These are phyloP conservation scores for Clistopyga incitator DNA, from an alignment of 2,888 invertebrate genomes.

Conservation along the genomic window DNA sequence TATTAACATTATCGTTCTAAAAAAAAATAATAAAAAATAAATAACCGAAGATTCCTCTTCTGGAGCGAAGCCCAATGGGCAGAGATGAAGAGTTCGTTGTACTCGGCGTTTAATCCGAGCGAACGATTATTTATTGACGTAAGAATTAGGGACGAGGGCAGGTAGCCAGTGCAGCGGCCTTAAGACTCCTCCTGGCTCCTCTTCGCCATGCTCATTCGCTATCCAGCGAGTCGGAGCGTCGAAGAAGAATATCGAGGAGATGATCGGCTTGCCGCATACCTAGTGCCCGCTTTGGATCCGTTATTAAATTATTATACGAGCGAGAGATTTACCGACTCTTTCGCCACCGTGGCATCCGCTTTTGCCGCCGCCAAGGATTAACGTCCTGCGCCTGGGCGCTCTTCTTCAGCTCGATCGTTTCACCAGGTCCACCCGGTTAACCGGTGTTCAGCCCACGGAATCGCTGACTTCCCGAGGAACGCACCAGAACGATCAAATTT, in stretches of 20 bases:
- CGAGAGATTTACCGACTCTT: slow-evolving; percentile 78
- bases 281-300: slow-evolving; percentile 70
- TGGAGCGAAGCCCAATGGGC: background rate
- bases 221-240: slow-evolving; percentile 28
- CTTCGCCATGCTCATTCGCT: slow-evolving; percentile 39
- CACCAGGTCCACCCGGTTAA: slow-evolving; percentile 40
- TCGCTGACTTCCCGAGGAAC: slow-evolving; percentile 45
- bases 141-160: slow-evolving; percentile 68
- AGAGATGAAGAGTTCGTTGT: slow-evolving; percentile 55
- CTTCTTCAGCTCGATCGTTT: slow-evolving; percentile 44
- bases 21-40: background rate
- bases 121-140: slow-evolving; percentile 80
- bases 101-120: slow-evolving; percentile 77
- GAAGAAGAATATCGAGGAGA: slow-evolving; percentile 67
- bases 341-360: slow-evolving; percentile 72
- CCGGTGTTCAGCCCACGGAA: slow-evolving; percentile 52
- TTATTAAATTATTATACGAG: slow-evolving; percentile 81
- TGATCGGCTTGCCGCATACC: slow-evolving; percentile 65
- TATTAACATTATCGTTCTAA: background rate
- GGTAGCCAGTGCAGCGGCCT: slow-evolving; percentile 47
- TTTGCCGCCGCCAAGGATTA: slow-evolving; percentile 56
- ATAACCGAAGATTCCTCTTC: background rate
- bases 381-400: slow-evolving; percentile 45
- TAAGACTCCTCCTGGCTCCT: slow-evolving; percentile 39
- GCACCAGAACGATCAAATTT: slow-evolving; percentile 55